Conservation (phyloP, 2,113 vertebrate species). For the Corythornis vintsioides region DNA sequence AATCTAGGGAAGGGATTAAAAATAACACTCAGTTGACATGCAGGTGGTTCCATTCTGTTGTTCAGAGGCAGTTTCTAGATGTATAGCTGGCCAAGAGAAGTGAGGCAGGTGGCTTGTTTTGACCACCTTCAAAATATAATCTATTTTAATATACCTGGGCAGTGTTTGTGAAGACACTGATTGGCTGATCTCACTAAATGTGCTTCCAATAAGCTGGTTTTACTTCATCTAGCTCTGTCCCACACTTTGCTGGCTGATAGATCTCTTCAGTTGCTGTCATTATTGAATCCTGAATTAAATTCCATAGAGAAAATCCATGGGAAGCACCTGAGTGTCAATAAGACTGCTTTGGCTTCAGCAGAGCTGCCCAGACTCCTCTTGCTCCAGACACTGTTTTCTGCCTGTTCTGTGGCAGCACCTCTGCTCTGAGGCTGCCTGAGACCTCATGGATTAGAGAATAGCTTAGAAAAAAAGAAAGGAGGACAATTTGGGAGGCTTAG, state of each 20-base stretch:
- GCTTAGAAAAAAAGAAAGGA: neutral
- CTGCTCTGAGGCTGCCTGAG: neutral
- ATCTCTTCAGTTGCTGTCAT: neutral
- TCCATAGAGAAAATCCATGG: neutral
- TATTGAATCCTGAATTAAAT: neutral
- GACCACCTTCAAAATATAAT: neutral
- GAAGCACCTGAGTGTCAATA: neutral
- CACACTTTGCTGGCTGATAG: neutral
- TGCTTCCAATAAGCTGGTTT: neutral
- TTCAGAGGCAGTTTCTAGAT: neutral
- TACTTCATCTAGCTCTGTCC: neutral
- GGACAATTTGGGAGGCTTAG: too few relatives aligned
- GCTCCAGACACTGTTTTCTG: neutral
- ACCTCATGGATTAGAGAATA: neutral
- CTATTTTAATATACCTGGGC: too few relatives aligned
- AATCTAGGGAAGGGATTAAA: neutral
- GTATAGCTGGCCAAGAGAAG: neutral
- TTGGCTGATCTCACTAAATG: neutral
- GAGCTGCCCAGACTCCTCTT: neutral
- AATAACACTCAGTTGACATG: neutral
- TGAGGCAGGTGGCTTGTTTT: fast-evolving
- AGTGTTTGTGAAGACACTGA: neutral
- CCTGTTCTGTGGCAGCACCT: neutral
- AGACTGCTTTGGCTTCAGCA: neutral
- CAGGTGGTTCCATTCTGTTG: neutral